phyloP scores from a whole-genome alignment of 2,797 vertebrate genomes.

The Parambassis ranga region DNA sequence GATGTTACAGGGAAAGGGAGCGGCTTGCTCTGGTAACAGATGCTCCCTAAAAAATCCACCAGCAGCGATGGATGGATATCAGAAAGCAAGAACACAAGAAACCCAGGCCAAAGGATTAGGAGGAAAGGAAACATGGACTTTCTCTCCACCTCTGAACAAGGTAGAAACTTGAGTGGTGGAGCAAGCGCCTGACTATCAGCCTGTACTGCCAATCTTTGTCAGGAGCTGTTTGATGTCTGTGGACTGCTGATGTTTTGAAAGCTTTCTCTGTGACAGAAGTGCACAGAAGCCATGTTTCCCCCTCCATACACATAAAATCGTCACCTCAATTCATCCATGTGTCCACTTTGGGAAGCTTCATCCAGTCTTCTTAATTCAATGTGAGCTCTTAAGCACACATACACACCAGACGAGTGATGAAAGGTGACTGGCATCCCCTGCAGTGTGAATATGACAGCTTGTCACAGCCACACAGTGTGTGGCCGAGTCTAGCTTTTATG shows the following conservation, averaged over 20 bases:
- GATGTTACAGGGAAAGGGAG: conserved; percentile 21
- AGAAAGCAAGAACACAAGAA: conserved; percentile 24
- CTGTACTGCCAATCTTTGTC: conserved; percentile 3
- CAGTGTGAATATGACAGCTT: conserved; percentile 5
- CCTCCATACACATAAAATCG: neutral
- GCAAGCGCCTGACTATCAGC: conserved; percentile 18
- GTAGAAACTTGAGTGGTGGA: conserved; percentile 28
- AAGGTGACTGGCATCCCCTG: conserved; percentile 12
- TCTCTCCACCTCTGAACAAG: conserved; percentile 31
- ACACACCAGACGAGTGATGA: conserved; percentile 5
- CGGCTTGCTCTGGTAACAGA: conserved; percentile 44
- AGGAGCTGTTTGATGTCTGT: conserved; percentile 32
- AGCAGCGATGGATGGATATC: conserved; percentile 38
- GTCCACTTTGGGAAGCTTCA: conserved; percentile 15
- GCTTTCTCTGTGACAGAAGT: conserved; percentile 1
- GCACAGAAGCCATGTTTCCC: neutral
- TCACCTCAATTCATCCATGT: neutral
- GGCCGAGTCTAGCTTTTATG: neutral
- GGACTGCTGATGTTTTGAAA: conserved; percentile 13
- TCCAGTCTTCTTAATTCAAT: neutral
- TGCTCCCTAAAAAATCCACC: conserved; percentile 47
- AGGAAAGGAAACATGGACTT: conserved; percentile 25
- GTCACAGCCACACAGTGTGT: neutral
- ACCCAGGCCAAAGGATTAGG: conserved; percentile 29
- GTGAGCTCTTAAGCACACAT: neutral